phyloP scores from a whole-genome alignment of 2,888 invertebrate species.

The Endotricha flammealis region DNA sequence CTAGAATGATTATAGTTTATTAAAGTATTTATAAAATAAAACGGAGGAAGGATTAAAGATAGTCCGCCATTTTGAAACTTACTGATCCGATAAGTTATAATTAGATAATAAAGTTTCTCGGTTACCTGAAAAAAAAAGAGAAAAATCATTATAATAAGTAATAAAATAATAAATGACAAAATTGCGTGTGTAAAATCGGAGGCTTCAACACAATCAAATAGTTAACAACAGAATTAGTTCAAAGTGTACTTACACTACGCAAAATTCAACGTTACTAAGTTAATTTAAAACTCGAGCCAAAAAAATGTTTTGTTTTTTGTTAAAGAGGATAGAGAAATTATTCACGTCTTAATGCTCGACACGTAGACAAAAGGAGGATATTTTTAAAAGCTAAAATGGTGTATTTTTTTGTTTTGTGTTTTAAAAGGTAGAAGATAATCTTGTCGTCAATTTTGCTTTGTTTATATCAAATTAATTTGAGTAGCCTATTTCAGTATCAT shows the following conservation, averaged over 20 bases:
- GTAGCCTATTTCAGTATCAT: no score
- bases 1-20: no score
- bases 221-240: background rate
- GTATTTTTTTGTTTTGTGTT: slow-evolving; percentile 6
- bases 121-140: slow-evolving; percentile 21
- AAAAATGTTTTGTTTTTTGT: slow-evolving; percentile 5
- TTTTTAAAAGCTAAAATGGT: slow-evolving; percentile 5
- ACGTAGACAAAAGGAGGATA: slow-evolving; percentile 5
- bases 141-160: slow-evolving; percentile 1
- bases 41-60: no score
- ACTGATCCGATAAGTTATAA: no score
- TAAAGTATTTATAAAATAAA: no score
- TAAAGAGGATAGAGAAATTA: slow-evolving; percentile 6
- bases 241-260: background rate
- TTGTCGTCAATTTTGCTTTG: background rate
- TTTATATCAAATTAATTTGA: no score
- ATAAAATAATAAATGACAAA: background rate
- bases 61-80: no score
- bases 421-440: background rate
- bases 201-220: background rate
- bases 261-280: background rate
- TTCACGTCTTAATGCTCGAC: slow-evolving; percentile 4
- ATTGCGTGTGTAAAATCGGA: background rate
- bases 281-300: slow-evolving; percentile 4
- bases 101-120: no score